A percentile compares a stretch with the other conserved stretches of the same genome.
phyloP scores from a whole-genome alignment of 2,888 invertebrate species.

The Ophioninae sp. region DNA sequence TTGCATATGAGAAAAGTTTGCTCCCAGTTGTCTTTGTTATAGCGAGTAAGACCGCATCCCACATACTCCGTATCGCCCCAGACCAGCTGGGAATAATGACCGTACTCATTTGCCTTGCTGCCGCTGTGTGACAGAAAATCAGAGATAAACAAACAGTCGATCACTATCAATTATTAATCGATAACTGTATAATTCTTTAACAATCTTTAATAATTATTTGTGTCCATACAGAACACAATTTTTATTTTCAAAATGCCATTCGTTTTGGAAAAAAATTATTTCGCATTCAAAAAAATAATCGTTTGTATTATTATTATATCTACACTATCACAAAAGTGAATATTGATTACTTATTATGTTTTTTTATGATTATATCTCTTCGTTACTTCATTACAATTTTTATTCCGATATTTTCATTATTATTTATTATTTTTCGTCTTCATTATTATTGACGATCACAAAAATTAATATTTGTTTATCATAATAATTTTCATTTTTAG shows the following conservation, averaged over 20 bases:
- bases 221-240: background rate
- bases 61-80: constrained; percentile 81
- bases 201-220: background rate
- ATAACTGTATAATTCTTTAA: background rate
- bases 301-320: background rate
- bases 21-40: constrained; percentile 65
- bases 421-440: too few species aligned
- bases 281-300: background rate
- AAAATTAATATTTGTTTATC: too few species aligned
- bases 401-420: too few species aligned
- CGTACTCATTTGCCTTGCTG: constrained; percentile 42
- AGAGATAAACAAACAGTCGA: background rate
- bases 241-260: background rate
- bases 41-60: constrained; percentile 82
- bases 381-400: too few species aligned
- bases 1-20: constrained; percentile 79
- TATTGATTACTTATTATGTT: too few species aligned
- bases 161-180: background rate
- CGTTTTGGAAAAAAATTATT: background rate
- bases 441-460: too few species aligned
- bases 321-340: background rate
- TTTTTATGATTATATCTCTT: too few species aligned
- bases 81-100: constrained; percentile 81
- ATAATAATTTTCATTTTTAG: background rate
- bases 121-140: background rate